phyloP scores from a whole-genome alignment of 2,113 vertebrate species.

The Macaca nemestrina region DNA sequence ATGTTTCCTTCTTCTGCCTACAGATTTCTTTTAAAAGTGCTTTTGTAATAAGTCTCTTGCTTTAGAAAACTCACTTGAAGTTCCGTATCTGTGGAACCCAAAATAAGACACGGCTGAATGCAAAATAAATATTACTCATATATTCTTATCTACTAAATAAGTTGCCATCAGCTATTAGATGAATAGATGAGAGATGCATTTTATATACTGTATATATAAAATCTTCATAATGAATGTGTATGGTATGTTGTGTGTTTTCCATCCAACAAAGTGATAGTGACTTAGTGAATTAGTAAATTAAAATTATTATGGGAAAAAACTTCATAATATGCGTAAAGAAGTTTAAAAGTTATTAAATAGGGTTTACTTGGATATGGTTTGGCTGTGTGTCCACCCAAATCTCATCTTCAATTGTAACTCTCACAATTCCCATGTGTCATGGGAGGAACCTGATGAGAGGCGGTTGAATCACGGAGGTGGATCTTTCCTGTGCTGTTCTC shows the following conservation, averaged over 20 bases:
- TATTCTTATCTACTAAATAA: neutral
- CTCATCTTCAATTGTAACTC: no score
- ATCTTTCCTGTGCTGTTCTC: no score
- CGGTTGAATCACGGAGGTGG: no score
- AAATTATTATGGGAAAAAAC: neutral
- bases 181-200: neutral
- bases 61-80: neutral
- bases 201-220: neutral
- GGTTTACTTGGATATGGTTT: no score
- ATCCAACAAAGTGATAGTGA: neutral
- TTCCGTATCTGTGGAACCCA: neutral
- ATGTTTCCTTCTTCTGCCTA: neutral
- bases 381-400: no score
- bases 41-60: neutral
- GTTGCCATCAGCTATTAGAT: neutral
- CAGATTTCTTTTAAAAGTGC: neutral
- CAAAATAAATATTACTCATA: neutral
- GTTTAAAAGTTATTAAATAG: neutral
- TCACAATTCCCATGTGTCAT: no score
- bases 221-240: neutral
- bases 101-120: neutral
- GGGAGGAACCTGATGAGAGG: no score
- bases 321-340: neutral
- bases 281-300: neutral
- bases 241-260: neutral